phyloP scores from a whole-genome alignment of 2,113 vertebrate genomes.

The Anolis carolinensis region DNA sequence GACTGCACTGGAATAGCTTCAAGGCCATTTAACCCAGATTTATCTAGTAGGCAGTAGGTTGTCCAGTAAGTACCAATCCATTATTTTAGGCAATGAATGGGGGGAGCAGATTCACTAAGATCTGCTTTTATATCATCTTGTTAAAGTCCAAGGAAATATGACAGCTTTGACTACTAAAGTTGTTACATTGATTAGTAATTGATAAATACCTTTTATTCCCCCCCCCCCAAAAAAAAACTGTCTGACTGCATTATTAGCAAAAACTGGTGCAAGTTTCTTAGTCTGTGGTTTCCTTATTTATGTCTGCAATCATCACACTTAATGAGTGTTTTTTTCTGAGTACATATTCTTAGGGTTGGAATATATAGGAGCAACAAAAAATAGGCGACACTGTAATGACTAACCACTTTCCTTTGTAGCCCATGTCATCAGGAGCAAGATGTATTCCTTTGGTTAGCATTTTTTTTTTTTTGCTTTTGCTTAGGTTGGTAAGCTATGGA shows the following conservation, averaged over 20 bases:
- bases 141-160: slow-evolving; percentile 6
- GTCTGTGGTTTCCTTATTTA: neutral
- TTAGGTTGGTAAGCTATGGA: no score
- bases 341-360: neutral
- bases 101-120: neutral
- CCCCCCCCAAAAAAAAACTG: no score
- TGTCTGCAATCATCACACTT: neutral
- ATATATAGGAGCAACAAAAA: neutral
- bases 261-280: rapidly evolving
- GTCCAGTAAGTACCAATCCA: neutral
- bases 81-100: neutral
- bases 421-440: no score
- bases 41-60: neutral
- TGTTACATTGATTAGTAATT: neutral
- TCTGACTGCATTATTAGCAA: slow-evolving; percentile 1
- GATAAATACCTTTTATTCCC: neutral
- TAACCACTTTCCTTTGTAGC: no score
- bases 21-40: no score
- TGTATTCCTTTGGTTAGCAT: no score
- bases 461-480: no score
- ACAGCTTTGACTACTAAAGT: neutral
- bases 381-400: neutral
- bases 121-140: slow-evolving; percentile 12
- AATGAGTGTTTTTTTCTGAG: neutral
- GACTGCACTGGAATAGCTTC: no score